A percentile compares a stretch with the other conserved stretches of the same genome.
Evolutionary conservation across 2,113 vertebrate species (phyloP).

Genomic region (Microtus ochrogaster): DNA sequence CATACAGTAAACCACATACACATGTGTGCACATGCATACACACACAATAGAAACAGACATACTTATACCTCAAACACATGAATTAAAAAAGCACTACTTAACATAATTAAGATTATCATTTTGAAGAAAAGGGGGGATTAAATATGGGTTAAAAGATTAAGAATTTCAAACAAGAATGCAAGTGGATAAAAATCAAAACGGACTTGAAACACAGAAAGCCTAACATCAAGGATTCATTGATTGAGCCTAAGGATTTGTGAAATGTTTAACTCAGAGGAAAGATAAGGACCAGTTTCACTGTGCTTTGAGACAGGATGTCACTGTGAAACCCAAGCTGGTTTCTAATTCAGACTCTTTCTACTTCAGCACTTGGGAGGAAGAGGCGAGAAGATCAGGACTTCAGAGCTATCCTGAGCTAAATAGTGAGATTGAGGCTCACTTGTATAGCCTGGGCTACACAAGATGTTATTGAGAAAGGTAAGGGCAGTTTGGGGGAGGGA

Average conservation of each 20-base stretch:
- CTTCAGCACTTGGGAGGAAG: not conserved
- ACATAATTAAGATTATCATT: slow-evolving; percentile 45
- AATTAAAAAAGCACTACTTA: not conserved
- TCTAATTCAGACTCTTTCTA: not conserved
- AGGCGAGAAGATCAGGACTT: not conserved
- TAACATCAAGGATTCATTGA: slow-evolving; percentile 2
- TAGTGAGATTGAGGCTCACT: not conserved
- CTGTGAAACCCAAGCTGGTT: not conserved
- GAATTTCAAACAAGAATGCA: slow-evolving; percentile 17
- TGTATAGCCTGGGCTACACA: not conserved
- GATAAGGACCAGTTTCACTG: not conserved
- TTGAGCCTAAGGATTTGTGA: not conserved
- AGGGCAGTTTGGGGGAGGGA: not conserved
- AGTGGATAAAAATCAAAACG: not conserved
- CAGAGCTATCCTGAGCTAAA: not conserved
- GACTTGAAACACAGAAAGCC: not conserved
- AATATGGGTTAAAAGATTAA: slow-evolving; percentile 35
- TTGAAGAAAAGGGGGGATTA: slow-evolving; percentile 16
- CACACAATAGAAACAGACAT: not conserved
- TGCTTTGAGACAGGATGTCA: not conserved
- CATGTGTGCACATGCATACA: not conserved
- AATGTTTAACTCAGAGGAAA: slow-evolving; percentile 43
- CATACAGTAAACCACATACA: not conserved
- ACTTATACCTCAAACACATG: not conserved
- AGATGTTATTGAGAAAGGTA: not conserved